Base-by-base conservation (phyloP, 2,888 invertebrate species). In the Philaethria dido region DNA sequence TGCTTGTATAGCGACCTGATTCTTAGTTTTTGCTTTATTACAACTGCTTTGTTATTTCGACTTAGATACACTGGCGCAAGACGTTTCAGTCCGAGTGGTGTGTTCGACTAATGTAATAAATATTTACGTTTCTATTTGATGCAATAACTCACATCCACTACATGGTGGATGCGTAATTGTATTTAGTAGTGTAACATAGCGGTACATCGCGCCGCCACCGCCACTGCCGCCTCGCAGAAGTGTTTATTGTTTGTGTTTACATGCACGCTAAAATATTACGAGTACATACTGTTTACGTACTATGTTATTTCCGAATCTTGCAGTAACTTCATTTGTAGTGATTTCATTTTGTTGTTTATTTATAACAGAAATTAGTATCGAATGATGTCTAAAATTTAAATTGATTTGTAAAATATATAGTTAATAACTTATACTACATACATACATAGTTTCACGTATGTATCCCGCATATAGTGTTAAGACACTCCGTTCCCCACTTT, bases 1-100 rank as follows among this genome's bases (percentile, higher is more conserved):
- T 54, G 61, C 65, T 68, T 63, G 64, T 64, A 62, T 57, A 64
- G 69, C 68, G 72, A 71, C 71, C 74, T 73, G 69, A 72, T 73
- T 75, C 64, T 66, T 68, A 68, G 64, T 65, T 73, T 69, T 61
- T 68, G 64, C 73, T 69, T 68, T 71, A 70, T 72, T 72, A 72
- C 66, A 68, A 18, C 44, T 61, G 47, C 47, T 70, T 63, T 66
- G 68, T 54, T 47, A 45, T 33, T 64, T 25, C 9, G 16, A 48
- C 42, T 42, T 48, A 48, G 64, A 59, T 54, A 62, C 48, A 14
- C 29, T 45, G 5, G 9, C n/a, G 25, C 42, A 16, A 25, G 25
- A 44, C 20, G 50, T 50, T 8, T n/a, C n/a, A 39, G 55, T 50
- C 48, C 25, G n/a, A 25, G n/a, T n/a, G 20, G 55, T 20, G 3